Percentiles rank a stretch among this genome's conserved stretches.
phyloP scores from a whole-genome alignment of 1,140 invertebrate genomes.

The Aphidius gifuensis region DNA sequence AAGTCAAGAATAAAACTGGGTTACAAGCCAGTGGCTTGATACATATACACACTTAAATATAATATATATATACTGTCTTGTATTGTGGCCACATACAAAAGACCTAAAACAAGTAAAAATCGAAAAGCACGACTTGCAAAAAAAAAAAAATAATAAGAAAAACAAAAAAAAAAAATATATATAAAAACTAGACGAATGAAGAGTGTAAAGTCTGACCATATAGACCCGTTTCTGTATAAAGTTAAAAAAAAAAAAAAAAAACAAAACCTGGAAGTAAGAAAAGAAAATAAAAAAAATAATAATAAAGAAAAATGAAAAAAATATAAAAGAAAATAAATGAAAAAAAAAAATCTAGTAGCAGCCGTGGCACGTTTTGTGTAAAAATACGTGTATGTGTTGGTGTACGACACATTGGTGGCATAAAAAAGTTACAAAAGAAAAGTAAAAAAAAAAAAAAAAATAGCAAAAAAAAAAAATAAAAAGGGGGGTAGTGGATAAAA shows the following conservation, averaged over 20 bases:
- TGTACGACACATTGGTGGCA: conserved; percentile 12
- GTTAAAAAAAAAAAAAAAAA: no score
- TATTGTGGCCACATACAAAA: conserved; percentile 15
- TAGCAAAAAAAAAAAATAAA: neutral
- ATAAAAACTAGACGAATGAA: neutral
- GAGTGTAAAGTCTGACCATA: no score
- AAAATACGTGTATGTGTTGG: neutral
- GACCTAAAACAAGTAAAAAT: conserved; percentile 19
- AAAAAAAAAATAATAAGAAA: neutral
- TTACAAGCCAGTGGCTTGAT: conserved; percentile 5
- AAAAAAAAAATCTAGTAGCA: neutral
- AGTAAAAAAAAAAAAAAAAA: neutral
- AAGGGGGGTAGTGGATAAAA: neutral
- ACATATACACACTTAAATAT: neutral
- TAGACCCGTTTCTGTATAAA: no score
- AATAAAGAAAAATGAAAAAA: no score
- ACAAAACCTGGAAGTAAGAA: no score
- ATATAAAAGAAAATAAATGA: no score
- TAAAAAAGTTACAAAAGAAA: conserved; percentile 4
- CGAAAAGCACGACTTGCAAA: neutral
- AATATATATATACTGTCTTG: neutral
- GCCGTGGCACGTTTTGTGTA: neutral
- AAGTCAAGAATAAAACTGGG: conserved; percentile 18
- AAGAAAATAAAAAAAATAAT: no score
- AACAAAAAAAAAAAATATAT: neutral